phyloP scores from a whole-genome alignment of 1,140 invertebrate genomes.

The Apis mellifera region DNA sequence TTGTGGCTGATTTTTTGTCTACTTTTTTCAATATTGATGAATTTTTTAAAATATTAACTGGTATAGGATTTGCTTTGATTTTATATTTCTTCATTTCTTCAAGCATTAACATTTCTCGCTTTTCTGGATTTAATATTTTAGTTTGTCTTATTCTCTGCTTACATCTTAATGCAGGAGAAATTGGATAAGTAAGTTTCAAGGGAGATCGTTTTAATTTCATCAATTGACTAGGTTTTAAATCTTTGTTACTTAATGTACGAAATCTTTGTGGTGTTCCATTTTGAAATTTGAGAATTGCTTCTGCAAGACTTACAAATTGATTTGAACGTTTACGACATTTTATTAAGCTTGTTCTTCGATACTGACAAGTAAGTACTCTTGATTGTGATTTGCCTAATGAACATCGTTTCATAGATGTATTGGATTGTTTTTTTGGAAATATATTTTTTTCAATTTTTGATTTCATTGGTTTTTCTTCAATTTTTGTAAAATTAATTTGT shows the following conservation, averaged over 20 bases:
- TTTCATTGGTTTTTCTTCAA: neutral
- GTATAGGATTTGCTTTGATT: slow-evolving; percentile 73
- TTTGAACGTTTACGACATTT: slow-evolving; percentile 46
- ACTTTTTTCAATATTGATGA: slow-evolving; percentile 62
- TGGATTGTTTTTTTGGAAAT: slow-evolving; percentile 17
- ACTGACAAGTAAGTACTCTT: slow-evolving; percentile 51
- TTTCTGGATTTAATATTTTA: slow-evolving; percentile 66
- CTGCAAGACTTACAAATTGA: slow-evolving; percentile 78
- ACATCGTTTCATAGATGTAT: slow-evolving; percentile 6
- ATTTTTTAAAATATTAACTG: slow-evolving; percentile 56
- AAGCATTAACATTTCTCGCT: slow-evolving; percentile 72
- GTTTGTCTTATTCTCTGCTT: slow-evolving; percentile 72
- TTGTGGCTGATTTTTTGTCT: slow-evolving; percentile 68
- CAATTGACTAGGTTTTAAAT: slow-evolving; percentile 56
- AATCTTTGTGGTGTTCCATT: slow-evolving; percentile 79
- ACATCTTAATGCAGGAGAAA: slow-evolving; percentile 77
- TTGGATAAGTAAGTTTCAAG: slow-evolving; percentile 73
- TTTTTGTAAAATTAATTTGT: neutral
- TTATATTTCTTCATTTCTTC: slow-evolving; percentile 73
- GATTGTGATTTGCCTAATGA: slow-evolving; percentile 12
- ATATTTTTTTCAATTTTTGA: neutral
- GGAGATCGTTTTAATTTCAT: slow-evolving; percentile 59
- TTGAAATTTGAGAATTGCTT: slow-evolving; percentile 79
- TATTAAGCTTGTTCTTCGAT: slow-evolving; percentile 55
- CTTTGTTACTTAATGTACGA: slow-evolving; percentile 61